Conservation (phyloP, 2,888 invertebrate genomes). For the Melikaiella ostensackeni region DNA sequence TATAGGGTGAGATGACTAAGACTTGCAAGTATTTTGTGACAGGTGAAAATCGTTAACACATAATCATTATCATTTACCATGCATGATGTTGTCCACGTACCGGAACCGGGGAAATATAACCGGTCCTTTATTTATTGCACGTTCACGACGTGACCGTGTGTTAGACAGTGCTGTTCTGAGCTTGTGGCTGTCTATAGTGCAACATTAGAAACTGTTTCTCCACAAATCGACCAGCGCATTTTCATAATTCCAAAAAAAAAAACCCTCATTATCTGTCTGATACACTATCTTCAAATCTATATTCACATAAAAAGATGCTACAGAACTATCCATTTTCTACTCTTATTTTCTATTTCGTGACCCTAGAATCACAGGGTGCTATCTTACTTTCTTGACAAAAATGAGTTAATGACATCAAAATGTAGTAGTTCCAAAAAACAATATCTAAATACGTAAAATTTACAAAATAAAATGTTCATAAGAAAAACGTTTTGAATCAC, state of each 20-base stretch:
- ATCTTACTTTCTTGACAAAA: too few relatives aligned
- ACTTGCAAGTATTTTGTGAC: conserved; percentile 37
- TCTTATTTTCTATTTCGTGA: too few relatives aligned
- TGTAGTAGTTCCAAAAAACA: too few relatives aligned
- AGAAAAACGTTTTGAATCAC: too few relatives aligned
- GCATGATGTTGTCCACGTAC: conserved; percentile 44
- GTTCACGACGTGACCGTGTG: conserved; percentile 51
- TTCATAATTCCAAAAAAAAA: neutral
- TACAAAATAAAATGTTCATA: too few relatives aligned
- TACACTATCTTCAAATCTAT: neutral
- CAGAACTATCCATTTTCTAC: neutral
- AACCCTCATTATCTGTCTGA: neutral
- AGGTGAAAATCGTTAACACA: conserved; percentile 49
- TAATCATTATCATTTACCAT: conserved; percentile 45
- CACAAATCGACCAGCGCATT: neutral
- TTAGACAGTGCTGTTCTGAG: conserved; percentile 48
- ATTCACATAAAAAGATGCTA: neutral
- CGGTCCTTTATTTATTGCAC: conserved; percentile 55
- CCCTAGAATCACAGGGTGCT: too few relatives aligned
- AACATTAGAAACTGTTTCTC: conserved; percentile 29
- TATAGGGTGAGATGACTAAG: conserved; percentile 11
- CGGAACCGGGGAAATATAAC: conserved; percentile 51
- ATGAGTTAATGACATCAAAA: too few relatives aligned
- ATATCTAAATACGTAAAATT: too few relatives aligned
- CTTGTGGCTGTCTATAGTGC: conserved; percentile 42